Base-by-base conservation (phyloP, 2,888 invertebrate species). In the Meandrusa payeni region DNA sequence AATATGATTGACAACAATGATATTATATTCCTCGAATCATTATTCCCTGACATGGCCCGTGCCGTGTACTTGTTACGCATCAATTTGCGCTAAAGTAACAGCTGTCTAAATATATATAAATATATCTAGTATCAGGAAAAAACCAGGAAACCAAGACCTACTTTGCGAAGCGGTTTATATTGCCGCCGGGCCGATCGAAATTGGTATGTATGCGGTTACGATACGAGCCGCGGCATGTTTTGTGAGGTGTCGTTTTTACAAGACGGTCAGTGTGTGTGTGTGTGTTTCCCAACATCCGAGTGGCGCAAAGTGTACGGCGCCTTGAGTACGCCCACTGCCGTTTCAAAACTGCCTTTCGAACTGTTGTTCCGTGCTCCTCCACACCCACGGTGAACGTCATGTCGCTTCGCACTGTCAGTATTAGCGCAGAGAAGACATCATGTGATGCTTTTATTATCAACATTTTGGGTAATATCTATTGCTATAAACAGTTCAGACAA, bases 311-410 rank as follows among this genome's bases (percentile, higher is more conserved):
- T 41, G 45, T 52, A 40, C 47, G 46, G 38, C 49, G 52, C 64
- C 61, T 65, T 63, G 61, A 58, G 55, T 49, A 46, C 64, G 58
- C 61, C 61, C 56, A 57, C 60, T 22, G 47, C 36, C 54, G 55
- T 60, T 61, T 57, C 59, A 46, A 62, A 59, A 59, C 55, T 52
- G 57, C 58, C 59, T 59, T 60, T 61, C 57, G 41, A 61, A 58
- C 59, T 62, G 54, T 55, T 54, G 57, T 59, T 59, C 56, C 55
- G 55, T 45, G 47, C 41, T 58, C 52, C 51, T 39, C 52, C 15
- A 17, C 24, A 10, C 12, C 13, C 15, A 15, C 9, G 9, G 3
- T 7, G 1, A n/a, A 6, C 11, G 7, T 15, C 12, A 7, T 5
- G 3, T 15, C 5, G 9, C 15, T n/a, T n/a, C n/a, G n/a, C n/a